Evolutionary conservation across 2,888 invertebrate species (phyloP).

Genomic region (Graphium colonna): DNA sequence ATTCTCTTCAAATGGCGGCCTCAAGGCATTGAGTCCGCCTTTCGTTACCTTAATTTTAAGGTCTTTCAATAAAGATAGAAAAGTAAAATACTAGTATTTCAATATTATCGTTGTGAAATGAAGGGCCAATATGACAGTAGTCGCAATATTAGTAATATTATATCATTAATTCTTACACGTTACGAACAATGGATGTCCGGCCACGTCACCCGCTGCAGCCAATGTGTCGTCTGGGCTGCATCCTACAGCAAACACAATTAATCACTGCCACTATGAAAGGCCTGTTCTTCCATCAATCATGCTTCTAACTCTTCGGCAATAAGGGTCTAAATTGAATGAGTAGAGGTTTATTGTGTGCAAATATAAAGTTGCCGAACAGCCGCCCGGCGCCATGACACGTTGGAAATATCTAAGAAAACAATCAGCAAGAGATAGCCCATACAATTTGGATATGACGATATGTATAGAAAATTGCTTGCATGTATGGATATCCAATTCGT

Average conservation of each 20-base stretch:
- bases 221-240: constrained; percentile 57
- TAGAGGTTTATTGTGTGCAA: constrained; percentile 21
- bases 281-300: constrained; percentile 19
- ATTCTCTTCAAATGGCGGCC: too few relatives aligned
- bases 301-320: constrained; percentile 27
- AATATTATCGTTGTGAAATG: too few relatives aligned
- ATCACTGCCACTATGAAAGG: constrained; percentile 35
- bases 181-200: constrained; percentile 57
- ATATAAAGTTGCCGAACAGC: constrained; percentile 7
- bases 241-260: constrained; percentile 54
- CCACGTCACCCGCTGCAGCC: constrained; percentile 48
- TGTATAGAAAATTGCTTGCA: not conserved
- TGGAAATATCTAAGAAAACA: constrained; percentile 18
- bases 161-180: constrained; percentile 32
- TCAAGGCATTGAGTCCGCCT: too few relatives aligned
- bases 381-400: constrained; percentile 17
- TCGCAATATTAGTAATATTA: constrained; percentile 20
- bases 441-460: too few relatives aligned
- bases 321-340: constrained; percentile 27
- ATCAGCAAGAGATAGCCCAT: constrained; percentile 4
- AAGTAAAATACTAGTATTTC: too few relatives aligned
- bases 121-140: too few relatives aligned
- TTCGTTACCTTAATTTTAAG: too few relatives aligned
- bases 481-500: not conserved
- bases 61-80: too few relatives aligned